phyloP scores from a whole-genome alignment of 2,888 invertebrate genomes.

The Allophyes oxyacanthae region DNA sequence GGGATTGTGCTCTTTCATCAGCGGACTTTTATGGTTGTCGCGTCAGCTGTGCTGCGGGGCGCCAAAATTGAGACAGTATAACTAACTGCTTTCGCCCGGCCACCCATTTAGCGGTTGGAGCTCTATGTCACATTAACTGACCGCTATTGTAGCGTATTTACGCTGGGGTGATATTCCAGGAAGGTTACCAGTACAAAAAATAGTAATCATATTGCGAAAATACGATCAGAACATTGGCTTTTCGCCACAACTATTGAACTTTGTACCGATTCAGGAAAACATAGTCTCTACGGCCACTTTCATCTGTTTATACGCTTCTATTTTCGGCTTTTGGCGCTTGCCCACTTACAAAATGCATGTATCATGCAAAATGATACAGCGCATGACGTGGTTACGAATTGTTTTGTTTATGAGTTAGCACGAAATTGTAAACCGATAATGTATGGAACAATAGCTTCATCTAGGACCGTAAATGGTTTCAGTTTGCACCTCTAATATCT shows the following conservation, averaged over 20 bases:
- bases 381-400: conserved; percentile 41
- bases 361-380: conserved; percentile 44
- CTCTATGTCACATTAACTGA: conserved; percentile 58
- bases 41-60: conserved; percentile 78
- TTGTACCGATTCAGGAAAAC: conserved; percentile 85
- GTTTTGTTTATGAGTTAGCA: conserved; percentile 17
- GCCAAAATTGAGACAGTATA: conserved; percentile 83
- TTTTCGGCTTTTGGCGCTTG: conserved; percentile 80
- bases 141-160: conserved; percentile 45
- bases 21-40: conserved; percentile 82
- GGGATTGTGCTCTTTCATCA: conserved; percentile 87
- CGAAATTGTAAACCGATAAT: conserved; percentile 14
- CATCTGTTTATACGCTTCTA: conserved; percentile 76
- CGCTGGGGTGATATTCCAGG: conserved; percentile 19
- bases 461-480: conserved; percentile 24
- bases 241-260: conserved; percentile 82
- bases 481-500: conserved; percentile 32
- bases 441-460: conserved; percentile 12
- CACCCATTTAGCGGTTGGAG: conserved; percentile 63
- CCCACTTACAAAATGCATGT: conserved; percentile 34
- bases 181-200: conserved; percentile 49
- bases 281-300: conserved; percentile 75
- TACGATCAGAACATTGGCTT: conserved; percentile 75
- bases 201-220: conserved; percentile 64
- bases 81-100: conserved; percentile 66